Conservation (phyloP, 2,113 vertebrate species). For the Tychaedon coryphoeus region DNA sequence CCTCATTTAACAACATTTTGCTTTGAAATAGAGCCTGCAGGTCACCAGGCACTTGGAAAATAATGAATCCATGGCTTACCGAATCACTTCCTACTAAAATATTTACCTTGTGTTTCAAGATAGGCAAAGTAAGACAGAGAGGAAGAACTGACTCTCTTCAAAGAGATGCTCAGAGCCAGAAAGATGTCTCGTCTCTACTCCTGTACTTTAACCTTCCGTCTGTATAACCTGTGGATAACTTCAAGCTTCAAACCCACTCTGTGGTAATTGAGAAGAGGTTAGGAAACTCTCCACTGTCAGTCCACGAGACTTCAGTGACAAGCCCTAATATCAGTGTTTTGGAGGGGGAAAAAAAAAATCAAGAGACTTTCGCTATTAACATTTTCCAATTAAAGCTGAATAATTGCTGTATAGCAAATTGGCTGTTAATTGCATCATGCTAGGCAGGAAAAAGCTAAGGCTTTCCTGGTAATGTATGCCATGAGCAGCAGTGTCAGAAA, state of each 20-base stretch:
- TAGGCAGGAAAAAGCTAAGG: not conserved
- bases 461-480: not conserved
- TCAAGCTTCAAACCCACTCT: conserved; percentile 40
- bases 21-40: not conserved
- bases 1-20: not conserved
- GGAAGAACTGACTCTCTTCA: conserved; percentile 30
- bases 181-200: not conserved
- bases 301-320: not conserved
- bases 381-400: not conserved
- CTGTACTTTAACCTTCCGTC: conserved; percentile 35
- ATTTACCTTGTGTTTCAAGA: conserved; percentile 45
- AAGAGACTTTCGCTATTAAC: not conserved
- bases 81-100: conserved; percentile 15
- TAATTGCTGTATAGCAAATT: not conserved
- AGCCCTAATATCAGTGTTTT: not conserved
- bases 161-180: conserved; percentile 8
- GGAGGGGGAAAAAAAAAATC: not conserved
- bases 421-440: not conserved
- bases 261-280: conserved; percentile 35
- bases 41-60: not conserved
- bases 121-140: conserved; percentile 29
- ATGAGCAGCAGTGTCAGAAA: not conserved
- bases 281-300: conserved; percentile 6
- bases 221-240: conserved; percentile 30
- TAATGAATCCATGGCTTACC: not conserved